Evolutionary conservation across 2,888 invertebrate species (phyloP).

Genomic region (Dasysyrphus tricinctus): DNA sequence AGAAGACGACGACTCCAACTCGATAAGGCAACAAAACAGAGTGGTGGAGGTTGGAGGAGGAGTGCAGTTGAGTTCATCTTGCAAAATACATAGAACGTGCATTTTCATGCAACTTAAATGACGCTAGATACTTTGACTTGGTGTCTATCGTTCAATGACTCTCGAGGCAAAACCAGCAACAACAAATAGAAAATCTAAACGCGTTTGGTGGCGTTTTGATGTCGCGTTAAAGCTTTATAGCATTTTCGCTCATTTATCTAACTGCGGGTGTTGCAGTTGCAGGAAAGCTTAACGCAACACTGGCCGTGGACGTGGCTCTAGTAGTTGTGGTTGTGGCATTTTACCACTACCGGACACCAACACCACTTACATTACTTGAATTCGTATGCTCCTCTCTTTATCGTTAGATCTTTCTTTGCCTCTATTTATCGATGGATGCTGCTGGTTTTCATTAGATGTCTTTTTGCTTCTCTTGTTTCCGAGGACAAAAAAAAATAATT

Average conservation of each 20-base stretch:
- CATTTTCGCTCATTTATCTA: conserved; percentile 21
- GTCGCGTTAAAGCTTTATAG: conserved; percentile 36
- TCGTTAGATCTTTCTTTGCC: conserved; percentile 49
- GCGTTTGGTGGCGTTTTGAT: conserved; percentile 35
- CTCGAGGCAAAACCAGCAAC: conserved; percentile 40
- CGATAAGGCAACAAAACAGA: conserved; percentile 16
- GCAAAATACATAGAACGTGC: conserved; percentile 74
- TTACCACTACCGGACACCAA: conserved; percentile 1
- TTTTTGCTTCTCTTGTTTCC: not conserved
- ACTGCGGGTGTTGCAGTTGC: conserved; percentile 26
- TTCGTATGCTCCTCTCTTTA: conserved; percentile 2
- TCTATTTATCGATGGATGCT: conserved; percentile 53
- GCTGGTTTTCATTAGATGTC: not conserved
- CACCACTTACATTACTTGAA: not conserved
- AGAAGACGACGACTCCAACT: conserved; percentile 44
- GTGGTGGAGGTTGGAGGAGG: not conserved
- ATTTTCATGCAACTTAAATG: conserved; percentile 62
- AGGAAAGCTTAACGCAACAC: conserved; percentile 24
- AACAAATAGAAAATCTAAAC: conserved; percentile 13
- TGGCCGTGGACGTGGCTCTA: not conserved
- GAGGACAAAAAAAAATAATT: not conserved
- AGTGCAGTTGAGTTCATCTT: conserved; percentile 61
- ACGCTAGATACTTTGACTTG: conserved; percentile 47
- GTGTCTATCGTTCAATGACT: conserved; percentile 75
- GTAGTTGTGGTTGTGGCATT: conserved; percentile 15